Evolutionary conservation across 2,797 vertebrate species (phyloP), one percentile per base, ranked within the genome.

Genomic region (Lacerta viridis): DNA sequence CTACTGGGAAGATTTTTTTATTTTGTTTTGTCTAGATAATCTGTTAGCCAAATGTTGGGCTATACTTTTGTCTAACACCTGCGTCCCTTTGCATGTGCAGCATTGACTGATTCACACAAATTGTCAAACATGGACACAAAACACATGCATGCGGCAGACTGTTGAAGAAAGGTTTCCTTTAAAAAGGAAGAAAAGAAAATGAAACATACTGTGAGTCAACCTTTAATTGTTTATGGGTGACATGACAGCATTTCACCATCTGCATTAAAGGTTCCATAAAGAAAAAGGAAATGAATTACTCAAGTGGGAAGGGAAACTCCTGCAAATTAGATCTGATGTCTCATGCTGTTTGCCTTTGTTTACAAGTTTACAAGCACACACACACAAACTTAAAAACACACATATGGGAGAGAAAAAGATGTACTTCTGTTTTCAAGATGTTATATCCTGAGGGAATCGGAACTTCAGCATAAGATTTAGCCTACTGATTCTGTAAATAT

Each of bases 241-340:
- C 17, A 13, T 87, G 41, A 55, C n/a, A 83, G 55, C 46, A 15
- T 64, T 87, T 75, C 64, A 50, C 80, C 86, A 87, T 83, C 59
- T 83, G 71, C 33, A 83, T 76, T 46, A 74, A 9, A n/a, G n/a
- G 23, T 11, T 87, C n/a, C 36, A 13, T 33, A 82, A 83, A 29
- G n/a, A 41, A 85, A 18, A 29, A 72, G 61, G 1, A 46, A 27
- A 84, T 59, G 18, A 41, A 41, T 72, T 75, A 66, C 50, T 76
- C 71, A 76, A 36, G 17, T 33, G 76, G 59, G 55, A 23, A 50
- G 75, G 33, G 82, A 29, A 29, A 75, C 80, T 46, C 66, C 23
- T 82, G 80, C 75, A 82, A 86, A 87, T 87, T 66, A 68, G 61
- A 68, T 76, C 78, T 39, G 59, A 66, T 87, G 80, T 50, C 80